Conservation (phyloP, 1,140 invertebrate species). For the Drosophila watanabei region DNA sequence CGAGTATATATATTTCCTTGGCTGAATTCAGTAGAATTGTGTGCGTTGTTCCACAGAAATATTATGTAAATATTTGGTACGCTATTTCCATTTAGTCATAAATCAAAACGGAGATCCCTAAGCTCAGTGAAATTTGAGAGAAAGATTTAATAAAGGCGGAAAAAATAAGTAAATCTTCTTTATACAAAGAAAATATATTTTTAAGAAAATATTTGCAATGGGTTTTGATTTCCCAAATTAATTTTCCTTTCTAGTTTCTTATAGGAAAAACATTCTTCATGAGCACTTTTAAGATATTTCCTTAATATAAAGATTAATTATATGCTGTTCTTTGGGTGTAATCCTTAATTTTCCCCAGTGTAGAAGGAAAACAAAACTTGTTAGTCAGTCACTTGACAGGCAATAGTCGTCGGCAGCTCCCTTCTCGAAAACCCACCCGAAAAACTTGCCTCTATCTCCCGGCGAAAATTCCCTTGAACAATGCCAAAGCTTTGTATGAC, state of each 20-base stretch:
- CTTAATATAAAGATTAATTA: neutral
- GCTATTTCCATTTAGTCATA: slow-evolving; percentile 53
- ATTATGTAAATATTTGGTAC: slow-evolving; percentile 54
- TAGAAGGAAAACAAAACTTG: slow-evolving; percentile 46
- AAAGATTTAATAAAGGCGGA: slow-evolving; percentile 3
- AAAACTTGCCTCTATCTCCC: slow-evolving; percentile 5
- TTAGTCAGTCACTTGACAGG: slow-evolving; percentile 73
- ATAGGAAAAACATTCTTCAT: neutral
- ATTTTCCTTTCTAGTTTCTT: neutral
- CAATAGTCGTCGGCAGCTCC: slow-evolving; percentile 27
- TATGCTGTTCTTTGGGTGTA: neutral
- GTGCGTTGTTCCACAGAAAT: slow-evolving; percentile 43
- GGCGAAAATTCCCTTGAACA: slow-evolving; percentile 41
- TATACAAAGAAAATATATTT: neutral
- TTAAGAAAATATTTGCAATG: neutral
- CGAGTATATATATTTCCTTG: slow-evolving; percentile 13
- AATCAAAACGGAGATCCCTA: slow-evolving; percentile 45
- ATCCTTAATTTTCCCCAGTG: neutral
- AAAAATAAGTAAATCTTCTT: neutral
- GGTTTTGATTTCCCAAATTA: too few relatives aligned
- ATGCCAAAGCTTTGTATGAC: slow-evolving; percentile 61
- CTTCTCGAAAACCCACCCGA: neutral
- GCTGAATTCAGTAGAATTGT: slow-evolving; percentile 29
- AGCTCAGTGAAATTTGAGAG: slow-evolving; percentile 53
- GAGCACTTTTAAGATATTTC: neutral